Evolutionary conservation across 2,113 vertebrate species (phyloP).

Genomic region (Silurus glanis): DNA sequence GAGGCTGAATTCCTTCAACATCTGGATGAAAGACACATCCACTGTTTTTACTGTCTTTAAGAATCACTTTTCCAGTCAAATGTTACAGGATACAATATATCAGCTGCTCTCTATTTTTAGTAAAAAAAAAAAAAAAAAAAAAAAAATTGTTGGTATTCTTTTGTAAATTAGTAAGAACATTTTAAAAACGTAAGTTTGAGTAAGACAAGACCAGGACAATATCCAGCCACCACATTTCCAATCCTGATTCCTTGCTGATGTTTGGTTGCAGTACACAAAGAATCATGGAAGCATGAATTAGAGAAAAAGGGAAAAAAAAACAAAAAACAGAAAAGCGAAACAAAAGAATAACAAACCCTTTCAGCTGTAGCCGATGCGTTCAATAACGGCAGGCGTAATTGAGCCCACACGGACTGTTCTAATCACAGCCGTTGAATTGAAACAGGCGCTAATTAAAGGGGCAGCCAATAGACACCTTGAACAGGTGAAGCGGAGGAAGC

Average conservation of each 20-base stretch:
- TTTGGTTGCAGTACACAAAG: not conserved
- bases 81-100: not conserved
- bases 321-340: not conserved
- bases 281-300: slow-evolving; percentile 30
- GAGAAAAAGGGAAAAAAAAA: not conserved
- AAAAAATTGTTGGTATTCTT: not conserved
- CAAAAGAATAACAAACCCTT: slow-evolving; percentile 30
- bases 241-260: slow-evolving; percentile 4
- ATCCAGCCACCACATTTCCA: not conserved
- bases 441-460: slow-evolving; percentile 42
- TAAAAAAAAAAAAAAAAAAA: not conserved
- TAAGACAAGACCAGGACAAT: not conserved
- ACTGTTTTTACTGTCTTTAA: not conserved
- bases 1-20: slow-evolving; percentile 43
- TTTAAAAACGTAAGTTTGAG: not conserved
- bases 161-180: not conserved
- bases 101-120: not conserved
- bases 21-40: not conserved
- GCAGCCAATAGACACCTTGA: slow-evolving; percentile 36
- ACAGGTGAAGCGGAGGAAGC: slow-evolving; percentile 41
- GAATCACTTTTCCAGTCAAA: not conserved
- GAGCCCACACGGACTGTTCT: slow-evolving; percentile 27
- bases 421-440: slow-evolving; percentile 31
- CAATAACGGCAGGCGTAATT: slow-evolving; percentile 39
- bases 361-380: slow-evolving; percentile 37